These are phyloP conservation scores for fruit fly (Drosophila melanogaster) DNA, from an alignment of 1,140 invertebrate genomes.

Conservation along the genomic window DNA sequence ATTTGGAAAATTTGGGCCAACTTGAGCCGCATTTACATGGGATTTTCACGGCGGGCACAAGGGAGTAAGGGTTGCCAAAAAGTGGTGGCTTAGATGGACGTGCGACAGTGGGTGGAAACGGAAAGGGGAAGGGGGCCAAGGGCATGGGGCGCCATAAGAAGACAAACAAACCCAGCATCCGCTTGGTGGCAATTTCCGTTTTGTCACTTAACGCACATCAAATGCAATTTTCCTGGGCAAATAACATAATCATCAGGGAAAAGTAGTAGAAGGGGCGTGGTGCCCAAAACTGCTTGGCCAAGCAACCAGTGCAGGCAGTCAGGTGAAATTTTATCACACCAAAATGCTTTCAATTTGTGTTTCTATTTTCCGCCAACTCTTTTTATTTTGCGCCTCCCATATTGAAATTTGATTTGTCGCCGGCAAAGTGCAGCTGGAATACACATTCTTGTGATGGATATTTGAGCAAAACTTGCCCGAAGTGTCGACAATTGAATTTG, in stretches of 20 bases:
- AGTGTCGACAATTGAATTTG: conserved; percentile 66
- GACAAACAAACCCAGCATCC: conserved; percentile 70
- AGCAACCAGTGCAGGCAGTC: conserved; percentile 21
- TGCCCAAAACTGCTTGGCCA: conserved; percentile 12
- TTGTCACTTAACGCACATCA: conserved; percentile 69
- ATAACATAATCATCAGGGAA: conserved; percentile 72
- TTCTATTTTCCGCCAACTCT: conserved; percentile 32
- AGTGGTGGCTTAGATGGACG: conserved; percentile 32
- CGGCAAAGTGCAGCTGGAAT: conserved; percentile 66
- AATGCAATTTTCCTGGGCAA: conserved; percentile 78
- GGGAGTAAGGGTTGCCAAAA: not conserved
- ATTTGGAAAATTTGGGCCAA: conserved; percentile 67
- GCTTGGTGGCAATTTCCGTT: conserved; percentile 72
- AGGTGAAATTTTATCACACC: conserved; percentile 46
- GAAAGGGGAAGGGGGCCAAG: not conserved
- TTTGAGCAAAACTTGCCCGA: conserved; percentile 70
- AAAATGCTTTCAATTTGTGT: conserved; percentile 70
- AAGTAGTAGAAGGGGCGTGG: not conserved
- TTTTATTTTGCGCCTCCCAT: conserved; percentile 43
- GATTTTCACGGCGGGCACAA: conserved; percentile 43
- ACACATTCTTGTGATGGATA: conserved; percentile 63
- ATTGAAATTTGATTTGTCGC: conserved; percentile 77
- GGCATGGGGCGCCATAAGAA: conserved; percentile 24
- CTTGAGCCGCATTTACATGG: conserved; percentile 77
- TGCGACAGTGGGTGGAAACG: not conserved